phyloP scores from a whole-genome alignment of 2,888 invertebrate species.

The Platycnemis pennipes region DNA sequence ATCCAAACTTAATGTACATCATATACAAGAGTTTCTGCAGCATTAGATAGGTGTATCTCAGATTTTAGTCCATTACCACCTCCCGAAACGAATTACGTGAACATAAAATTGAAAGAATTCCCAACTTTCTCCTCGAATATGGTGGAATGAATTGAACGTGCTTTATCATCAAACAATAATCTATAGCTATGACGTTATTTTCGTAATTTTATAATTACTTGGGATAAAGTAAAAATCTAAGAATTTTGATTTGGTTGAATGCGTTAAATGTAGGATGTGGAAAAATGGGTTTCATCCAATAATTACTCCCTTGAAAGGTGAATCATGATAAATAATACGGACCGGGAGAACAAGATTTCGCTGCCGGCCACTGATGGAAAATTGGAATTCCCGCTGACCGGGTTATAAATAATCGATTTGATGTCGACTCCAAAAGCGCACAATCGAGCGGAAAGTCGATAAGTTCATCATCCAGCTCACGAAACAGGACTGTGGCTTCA shows the following conservation, averaged over 20 bases:
- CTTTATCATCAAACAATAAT: no score
- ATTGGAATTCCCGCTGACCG: neutral
- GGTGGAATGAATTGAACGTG: no score
- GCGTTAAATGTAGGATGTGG: neutral
- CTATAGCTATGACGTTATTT: no score
- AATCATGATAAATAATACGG: neutral
- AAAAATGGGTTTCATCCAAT: neutral
- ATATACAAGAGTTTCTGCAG: no score
- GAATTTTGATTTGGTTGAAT: neutral
- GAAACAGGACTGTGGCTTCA: neutral
- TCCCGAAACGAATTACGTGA: no score
- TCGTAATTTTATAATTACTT: no score
- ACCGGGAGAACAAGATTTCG: neutral
- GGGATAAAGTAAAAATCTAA: neutral
- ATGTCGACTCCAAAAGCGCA: neutral
- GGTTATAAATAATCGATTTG: neutral
- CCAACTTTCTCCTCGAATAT: no score
- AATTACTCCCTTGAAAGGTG: neutral
- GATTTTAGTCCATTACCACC: no score
- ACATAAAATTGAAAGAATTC: no score
- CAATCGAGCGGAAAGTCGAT: conserved; percentile 31
- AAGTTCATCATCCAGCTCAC: conserved; percentile 16
- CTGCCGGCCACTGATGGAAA: neutral
- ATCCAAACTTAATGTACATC: no score
- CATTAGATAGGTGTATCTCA: no score